Base-by-base conservation (phyloP, 1,140 invertebrate species). In the Coptotermes formosanus region DNA sequence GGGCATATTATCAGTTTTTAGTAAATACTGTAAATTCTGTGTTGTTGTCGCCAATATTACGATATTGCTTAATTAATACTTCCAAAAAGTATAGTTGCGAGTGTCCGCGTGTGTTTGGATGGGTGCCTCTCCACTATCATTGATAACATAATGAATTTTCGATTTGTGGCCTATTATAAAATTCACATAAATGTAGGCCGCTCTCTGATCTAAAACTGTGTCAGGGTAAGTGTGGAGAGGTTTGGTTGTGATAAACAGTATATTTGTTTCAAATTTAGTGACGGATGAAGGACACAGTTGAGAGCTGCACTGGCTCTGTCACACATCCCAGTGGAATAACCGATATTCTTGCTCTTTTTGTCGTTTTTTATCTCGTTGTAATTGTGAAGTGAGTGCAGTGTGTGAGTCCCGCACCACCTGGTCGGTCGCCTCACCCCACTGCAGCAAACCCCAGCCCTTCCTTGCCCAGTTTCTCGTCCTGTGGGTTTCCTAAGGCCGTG, bases 1-100 rank as follows among this genome's bases (percentile, higher is more conserved):
- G 25, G 25, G n/a, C 25, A n/a, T 30, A 75, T n/a, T 75, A 75
- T 7, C n/a, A 8, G 64, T 75, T 75, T 75, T 75, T 75, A 75
- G 64, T 25, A 30, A 75, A n/a, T 75, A 75, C 25, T 75, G 64
- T 75, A 75, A n/a, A 75, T 75, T 75, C n/a, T 30, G 3, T 75
- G 64, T 75, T 75, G 64, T 75, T 75, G 64, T 75, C 64, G n/a
- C 25, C 64, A 75, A 75, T 11, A 30, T n/a, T 75, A 75, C 64
- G 64, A 75, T 11, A 30, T 75, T 75, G 64, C 64, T 75, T 75
- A 30, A 4, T n/a, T 75, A 75, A 30, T 30, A 75, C 64, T 75
- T 75, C 64, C 64, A 75, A 75, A 75, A 75, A 30, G 2, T 7
- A 12, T 75, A 30, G 64, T 75, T 9, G 64, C 52, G 14, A 55